Evolutionary conservation across 2,113 vertebrate genomes (phyloP), one percentile per base, ranked within the genome.

Genomic region (Lagopus leucura): DNA sequence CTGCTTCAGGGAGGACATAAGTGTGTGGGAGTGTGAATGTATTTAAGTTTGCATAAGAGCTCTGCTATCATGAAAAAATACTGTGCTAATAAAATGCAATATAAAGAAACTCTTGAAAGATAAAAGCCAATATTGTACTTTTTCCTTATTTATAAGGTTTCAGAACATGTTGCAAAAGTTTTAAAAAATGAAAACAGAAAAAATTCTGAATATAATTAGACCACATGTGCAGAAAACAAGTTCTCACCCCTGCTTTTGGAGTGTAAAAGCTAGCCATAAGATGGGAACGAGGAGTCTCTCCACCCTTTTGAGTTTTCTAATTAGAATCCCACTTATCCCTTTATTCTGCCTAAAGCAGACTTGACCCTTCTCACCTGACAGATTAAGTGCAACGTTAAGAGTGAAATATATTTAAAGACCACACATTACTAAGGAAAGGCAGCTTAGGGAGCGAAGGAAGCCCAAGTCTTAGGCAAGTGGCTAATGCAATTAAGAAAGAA

Each of bases 401-500:
- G 79, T 88, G 67, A 91, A 94, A 93, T 86, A 89, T 55, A 75
- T 90, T 95, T 94, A 88, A 77, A 90, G 82, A 57, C 54, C 34
- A 77, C 91, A 91, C 81, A 90, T 93, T 81, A 86, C 70, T 71
- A 91, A 71, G 67, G 89, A 88, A 92, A 94, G 91, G 93, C 74
- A 88, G 95, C 38, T 43, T 58, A 5, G 21, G 77, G 52, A 96
- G 88, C 63, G 91, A 82, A 74, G 76, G 88, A 82, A 89, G 70
- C 47, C 96, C 95, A 92, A 98, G 97, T 92, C 96, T 84, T 60
- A 80, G 91, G 74, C 97, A 97, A 97, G 93, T 96, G 95, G 94
- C 90, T 98, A 98, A 98, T 97, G 93, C 96, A 93, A 95, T 98
- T 96, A 98, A 94, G 92, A 97, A 95, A 97, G 98, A 97, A 97